These are phyloP conservation scores for Otis tarda DNA, from an alignment of 2,113 vertebrate genomes.

Conservation along the genomic window DNA sequence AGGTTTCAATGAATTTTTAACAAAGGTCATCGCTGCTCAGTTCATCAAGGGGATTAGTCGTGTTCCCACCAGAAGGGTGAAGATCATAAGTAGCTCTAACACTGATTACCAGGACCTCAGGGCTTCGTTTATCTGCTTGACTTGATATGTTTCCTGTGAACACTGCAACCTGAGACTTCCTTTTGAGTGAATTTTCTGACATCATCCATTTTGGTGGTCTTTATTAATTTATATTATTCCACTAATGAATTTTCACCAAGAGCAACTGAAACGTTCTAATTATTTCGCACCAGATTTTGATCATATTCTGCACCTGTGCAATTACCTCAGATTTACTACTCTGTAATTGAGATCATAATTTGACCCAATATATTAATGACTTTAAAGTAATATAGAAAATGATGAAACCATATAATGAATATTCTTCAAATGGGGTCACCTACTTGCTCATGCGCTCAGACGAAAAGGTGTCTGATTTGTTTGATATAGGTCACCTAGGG, in stretches of 20 bases:
- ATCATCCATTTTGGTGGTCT: neutral
- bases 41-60: neutral
- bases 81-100: neutral
- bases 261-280: constrained; percentile 19
- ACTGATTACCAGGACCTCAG: neutral
- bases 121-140: neutral
- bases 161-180: neutral
- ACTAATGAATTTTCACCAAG: constrained; percentile 1
- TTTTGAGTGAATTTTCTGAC: neutral
- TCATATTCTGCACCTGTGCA: neutral
- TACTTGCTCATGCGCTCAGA: constrained; percentile 34
- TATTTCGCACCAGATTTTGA: constrained; percentile 35
- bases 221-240: constrained; percentile 31
- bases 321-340: constrained; percentile 30
- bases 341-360: constrained; percentile 34
- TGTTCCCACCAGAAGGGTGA: neutral
- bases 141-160: neutral
- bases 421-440: constrained; percentile 59
- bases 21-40: neutral
- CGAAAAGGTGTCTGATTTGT: constrained; percentile 47
- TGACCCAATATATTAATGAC: constrained; percentile 28
- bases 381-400: constrained; percentile 40
- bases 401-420: constrained; percentile 58
- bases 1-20: constrained; percentile 42
- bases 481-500: constrained; percentile 28